A percentile compares a stretch with the other conserved stretches of the same genome.
phyloP scores from a whole-genome alignment of 1,140 invertebrate species.

The Conus ventricosus region DNA sequence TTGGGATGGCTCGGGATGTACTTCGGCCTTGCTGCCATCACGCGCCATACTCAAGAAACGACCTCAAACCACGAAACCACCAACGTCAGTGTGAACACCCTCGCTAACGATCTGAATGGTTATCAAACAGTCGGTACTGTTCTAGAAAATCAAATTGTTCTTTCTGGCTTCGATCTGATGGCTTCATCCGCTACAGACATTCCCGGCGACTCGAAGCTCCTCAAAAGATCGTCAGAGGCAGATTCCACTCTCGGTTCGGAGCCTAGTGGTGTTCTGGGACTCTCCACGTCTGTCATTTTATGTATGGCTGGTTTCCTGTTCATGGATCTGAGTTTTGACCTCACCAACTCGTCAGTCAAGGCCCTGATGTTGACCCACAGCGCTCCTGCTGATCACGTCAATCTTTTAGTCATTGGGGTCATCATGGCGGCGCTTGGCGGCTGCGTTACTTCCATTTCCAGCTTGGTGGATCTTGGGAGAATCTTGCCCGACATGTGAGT shows the following conservation, averaged over 20 bases:
- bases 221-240: no score
- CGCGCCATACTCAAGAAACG: not conserved
- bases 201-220: not conserved
- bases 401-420: conserved; percentile 9
- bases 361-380: conserved; percentile 12
- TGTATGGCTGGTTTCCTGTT: conserved; percentile 12
- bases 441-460: not conserved
- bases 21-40: not conserved
- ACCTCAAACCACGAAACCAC: no score
- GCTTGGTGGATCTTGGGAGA: not conserved
- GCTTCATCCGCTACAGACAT: not conserved
- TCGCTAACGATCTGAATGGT: no score
- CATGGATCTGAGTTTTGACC: conserved; percentile 4
- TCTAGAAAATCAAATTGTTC: no score
- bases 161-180: not conserved
- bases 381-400: conserved; percentile 11
- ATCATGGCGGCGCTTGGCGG: conserved; percentile 25
- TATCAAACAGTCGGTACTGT: no score
- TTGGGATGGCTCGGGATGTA: not conserved
- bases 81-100: no score
- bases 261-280: not conserved
- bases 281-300: not conserved
- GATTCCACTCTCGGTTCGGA: not conserved
- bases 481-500: not conserved
- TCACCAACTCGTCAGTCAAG: conserved; percentile 19